Evolutionary conservation across 2,797 vertebrate species (phyloP).

Genomic region (Gymnoscopelus microlampas): DNA sequence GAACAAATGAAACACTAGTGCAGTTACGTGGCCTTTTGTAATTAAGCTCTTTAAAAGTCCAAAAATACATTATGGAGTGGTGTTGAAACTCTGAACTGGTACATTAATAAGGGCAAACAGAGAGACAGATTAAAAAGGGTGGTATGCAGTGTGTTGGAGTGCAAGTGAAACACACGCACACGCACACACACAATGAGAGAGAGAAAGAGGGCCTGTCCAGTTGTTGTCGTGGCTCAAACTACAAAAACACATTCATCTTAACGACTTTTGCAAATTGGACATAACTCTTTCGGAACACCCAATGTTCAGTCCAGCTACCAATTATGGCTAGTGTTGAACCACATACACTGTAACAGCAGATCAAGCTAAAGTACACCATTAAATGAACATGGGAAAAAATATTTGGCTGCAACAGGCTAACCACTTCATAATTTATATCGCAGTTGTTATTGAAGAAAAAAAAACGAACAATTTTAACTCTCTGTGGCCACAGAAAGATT

Average conservation of each 20-base stretch:
- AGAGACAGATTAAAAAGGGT: slow-evolving; percentile 64
- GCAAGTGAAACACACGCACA: slow-evolving; percentile 4
- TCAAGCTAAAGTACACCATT: slow-evolving; percentile 76
- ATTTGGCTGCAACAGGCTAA: slow-evolving; percentile 76
- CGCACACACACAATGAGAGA: slow-evolving; percentile 17
- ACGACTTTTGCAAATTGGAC: slow-evolving; percentile 81
- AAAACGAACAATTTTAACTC: slow-evolving; percentile 49
- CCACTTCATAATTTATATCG: slow-evolving; percentile 78
- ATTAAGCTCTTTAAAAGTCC: slow-evolving; percentile 79
- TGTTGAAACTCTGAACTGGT: slow-evolving; percentile 72
- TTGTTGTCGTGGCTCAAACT: slow-evolving; percentile 68
- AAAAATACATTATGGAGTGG: slow-evolving; percentile 70
- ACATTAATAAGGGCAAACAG: slow-evolving; percentile 76
- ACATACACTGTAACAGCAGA: slow-evolving; percentile 73
- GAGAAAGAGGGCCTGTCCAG: slow-evolving; percentile 55
- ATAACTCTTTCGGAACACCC: slow-evolving; percentile 76
- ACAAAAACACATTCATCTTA: slow-evolving; percentile 73
- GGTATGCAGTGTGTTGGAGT: slow-evolving; percentile 54
- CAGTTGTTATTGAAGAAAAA: slow-evolving; percentile 66
- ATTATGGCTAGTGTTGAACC: slow-evolving; percentile 80
- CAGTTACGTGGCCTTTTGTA: slow-evolving; percentile 63
- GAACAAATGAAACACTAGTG: slow-evolving; percentile 42
- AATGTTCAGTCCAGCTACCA: slow-evolving; percentile 78
- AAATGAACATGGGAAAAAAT: slow-evolving; percentile 82
- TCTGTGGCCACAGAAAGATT: slow-evolving; percentile 60